Conservation (phyloP, 2,113 vertebrate species). For the Spilogale gracilis region DNA sequence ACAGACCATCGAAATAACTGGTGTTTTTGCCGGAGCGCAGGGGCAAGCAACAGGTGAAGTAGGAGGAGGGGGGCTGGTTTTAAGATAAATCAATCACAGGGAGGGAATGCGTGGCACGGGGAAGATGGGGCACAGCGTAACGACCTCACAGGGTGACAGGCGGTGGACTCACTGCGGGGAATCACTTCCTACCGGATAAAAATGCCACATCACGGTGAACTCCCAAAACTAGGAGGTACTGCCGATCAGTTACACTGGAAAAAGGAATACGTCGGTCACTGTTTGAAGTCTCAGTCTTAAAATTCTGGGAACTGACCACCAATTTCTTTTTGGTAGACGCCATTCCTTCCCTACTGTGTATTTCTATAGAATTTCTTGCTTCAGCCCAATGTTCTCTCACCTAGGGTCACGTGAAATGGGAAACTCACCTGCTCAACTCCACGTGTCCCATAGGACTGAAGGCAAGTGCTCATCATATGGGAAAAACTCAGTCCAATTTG, state of each 20-base stretch:
- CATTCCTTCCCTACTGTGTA: not conserved
- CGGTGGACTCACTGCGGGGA: not conserved
- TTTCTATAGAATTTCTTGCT: not conserved
- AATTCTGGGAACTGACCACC: not conserved
- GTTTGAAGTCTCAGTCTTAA: not conserved
- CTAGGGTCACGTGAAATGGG: not conserved
- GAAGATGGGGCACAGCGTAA: not conserved
- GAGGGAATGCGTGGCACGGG: not conserved
- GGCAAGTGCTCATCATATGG: not conserved
- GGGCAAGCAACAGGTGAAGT: rapidly evolving
- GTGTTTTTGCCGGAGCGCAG: not conserved
- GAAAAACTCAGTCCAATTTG: not conserved
- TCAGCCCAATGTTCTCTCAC: not conserved
- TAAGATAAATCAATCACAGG: not conserved
- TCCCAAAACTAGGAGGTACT: not conserved
- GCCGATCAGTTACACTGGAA: not conserved
- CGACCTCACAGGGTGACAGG: not conserved
- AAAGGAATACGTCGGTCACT: not conserved
- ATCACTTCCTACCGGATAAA: not conserved
- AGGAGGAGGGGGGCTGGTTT: not conserved
- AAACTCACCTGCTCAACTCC: not conserved
- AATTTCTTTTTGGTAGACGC: not conserved
- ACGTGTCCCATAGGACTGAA: not conserved
- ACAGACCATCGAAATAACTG: not conserved
- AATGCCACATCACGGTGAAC: rapidly evolving